Evolutionary conservation across 2,113 vertebrate species (phyloP).

Genomic region (Oreochromis tanganicae): DNA sequence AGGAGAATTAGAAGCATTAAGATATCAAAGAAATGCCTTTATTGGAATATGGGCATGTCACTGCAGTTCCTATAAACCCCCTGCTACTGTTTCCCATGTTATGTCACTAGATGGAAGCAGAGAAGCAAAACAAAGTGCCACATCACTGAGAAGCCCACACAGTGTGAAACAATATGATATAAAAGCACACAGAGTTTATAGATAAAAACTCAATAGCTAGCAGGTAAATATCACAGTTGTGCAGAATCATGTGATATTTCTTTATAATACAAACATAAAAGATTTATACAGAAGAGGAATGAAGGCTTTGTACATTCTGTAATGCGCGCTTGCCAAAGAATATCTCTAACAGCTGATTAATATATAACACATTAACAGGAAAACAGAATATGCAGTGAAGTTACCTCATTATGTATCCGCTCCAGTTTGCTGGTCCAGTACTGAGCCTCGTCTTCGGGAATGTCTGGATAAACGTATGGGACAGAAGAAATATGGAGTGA

Average conservation of each 20-base stretch:
- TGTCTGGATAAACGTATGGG: slow-evolving; percentile 72
- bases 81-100: neutral
- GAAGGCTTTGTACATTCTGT: neutral
- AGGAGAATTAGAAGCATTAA: neutral
- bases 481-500: neutral
- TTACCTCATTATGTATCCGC: slow-evolving; percentile 82
- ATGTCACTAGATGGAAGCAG: slow-evolving; percentile 23
- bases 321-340: neutral
- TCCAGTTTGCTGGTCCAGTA: slow-evolving; percentile 94
- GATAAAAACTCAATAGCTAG: neutral
- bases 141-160: neutral
- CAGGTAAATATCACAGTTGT: neutral
- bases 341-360: neutral
- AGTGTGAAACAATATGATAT: neutral
- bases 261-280: neutral
- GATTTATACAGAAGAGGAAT: neutral
- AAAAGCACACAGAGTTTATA: neutral
- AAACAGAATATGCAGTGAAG: neutral
- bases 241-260: neutral
- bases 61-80: neutral
- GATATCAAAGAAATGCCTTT: neutral
- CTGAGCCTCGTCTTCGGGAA: slow-evolving; percentile 93
- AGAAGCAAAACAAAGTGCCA: neutral
- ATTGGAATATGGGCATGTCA: neutral
- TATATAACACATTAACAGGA: neutral